Base-by-base conservation (phyloP, 2,888 invertebrate species). In the Heliconius ismenius region DNA sequence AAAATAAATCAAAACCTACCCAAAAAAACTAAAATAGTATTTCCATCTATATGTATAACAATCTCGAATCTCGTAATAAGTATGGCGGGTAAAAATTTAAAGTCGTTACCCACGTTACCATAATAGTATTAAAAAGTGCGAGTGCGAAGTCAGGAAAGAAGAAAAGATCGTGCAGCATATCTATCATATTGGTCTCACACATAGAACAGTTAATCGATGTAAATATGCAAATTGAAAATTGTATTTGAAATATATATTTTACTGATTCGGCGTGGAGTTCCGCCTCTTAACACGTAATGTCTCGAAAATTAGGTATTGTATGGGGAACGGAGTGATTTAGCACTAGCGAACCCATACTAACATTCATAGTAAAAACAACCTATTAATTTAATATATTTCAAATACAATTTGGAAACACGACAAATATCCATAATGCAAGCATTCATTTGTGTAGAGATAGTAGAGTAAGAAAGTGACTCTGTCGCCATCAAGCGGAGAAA, bases 141-240 rank as follows among this genome's bases (percentile, higher is more conserved):
- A 81, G 88, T 90, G 89, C 86, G 83, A 83, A 86, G 87, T 82
- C 83, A 58, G 81, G 81, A 82, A 84, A 83, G 82, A 86, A 88
- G 85, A 88, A 84, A 84, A 77, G 89, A 88, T 83, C 86, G 93
- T 92, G 92, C 91, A 90, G 86, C 85, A 89, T 82, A 83, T 88
- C 86, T 86, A 92, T 91, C 92, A 93, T 90, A 78, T 92, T 92
- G 93, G 93, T 92, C 91, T 87, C 86, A 90, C 87, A 93, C 88
- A 91, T 80, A 87, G 84, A 90, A 92, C 87, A 92, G 82, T 88
- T 83, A 87, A 77, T 76, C 78, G 76, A 81, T 86, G 73, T 77
- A 60, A 73, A 68, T 77, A 90, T 87, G 89, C 88, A 88, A 87
- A 88, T 78, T 84, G 82, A 83, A 82, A 89, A 86, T 84, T 77